Base-by-base conservation (phyloP, 2,888 invertebrate species). In the Drosophila prolongata region DNA sequence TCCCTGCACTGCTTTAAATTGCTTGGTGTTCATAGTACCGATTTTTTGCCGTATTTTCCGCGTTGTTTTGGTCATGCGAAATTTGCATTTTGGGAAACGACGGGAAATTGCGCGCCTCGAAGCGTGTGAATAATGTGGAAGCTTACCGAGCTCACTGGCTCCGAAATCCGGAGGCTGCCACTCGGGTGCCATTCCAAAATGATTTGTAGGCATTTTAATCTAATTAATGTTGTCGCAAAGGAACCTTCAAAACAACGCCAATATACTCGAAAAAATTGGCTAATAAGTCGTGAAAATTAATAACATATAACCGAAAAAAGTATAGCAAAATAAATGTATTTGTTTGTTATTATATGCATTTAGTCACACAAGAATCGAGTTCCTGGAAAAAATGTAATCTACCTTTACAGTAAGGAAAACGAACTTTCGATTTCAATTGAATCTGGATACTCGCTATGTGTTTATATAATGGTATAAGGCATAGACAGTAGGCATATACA, bases 51-150 rank as follows among this genome's bases (percentile, higher is more conserved):
- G 16, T 56, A 11, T 30, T 58, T 57, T 50, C 46, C 34, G 14
- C 37, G 27, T 53, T 42, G 46, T 59, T 55, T 55, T 49, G 30
- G 24, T 35, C 19, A 40, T 40, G 73, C 55, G 37, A 77, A 81
- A 89, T 86, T 86, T 86, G 86, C 85, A 86, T 86, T 79, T 79
- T 66, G 65, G 40, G 49, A 54, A 66, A 54, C 34, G 40, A 58
- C 50, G 61, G 86, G 62, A 84, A 89, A 85, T 87, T 89, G 72
- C 81, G 80, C 74, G 88, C 87, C 74, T 72, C 75, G 78, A 76
- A 74, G 85, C 87, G 86, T 85, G 88, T 86, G 79, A 85, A 87
- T 89, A 86, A 89, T 86, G 85, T 85, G 83, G 87, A 84, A 83
- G 83, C 83, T 84, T 89, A 85, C 76, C 62, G 61, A 27, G 69